These are phyloP conservation scores for Bellardia bayeri DNA, from an alignment of 2,888 invertebrate genomes.

Conservation along the genomic window DNA sequence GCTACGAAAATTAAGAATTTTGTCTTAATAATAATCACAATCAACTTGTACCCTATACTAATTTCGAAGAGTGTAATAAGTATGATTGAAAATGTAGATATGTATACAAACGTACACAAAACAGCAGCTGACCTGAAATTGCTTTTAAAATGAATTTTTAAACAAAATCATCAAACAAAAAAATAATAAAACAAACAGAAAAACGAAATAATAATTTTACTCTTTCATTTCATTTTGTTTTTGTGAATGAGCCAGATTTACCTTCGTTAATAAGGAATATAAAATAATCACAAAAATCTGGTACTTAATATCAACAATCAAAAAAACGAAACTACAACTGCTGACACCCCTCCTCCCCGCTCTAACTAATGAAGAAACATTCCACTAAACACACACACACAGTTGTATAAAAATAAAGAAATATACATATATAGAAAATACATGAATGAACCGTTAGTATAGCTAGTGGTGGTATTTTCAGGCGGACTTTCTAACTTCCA, in stretches of 20 bases:
- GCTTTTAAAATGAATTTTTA: constrained; percentile 1
- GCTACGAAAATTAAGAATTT: too few relatives aligned
- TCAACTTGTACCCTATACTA: too few relatives aligned
- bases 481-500: constrained; percentile 50
- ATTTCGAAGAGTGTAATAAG: neutral
- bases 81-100: neutral
- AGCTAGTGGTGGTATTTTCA: constrained; percentile 18
- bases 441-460: neutral
- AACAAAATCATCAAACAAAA: neutral
- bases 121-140: constrained; percentile 29
- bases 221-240: neutral
- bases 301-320: constrained; percentile 37
- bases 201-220: constrained; percentile 6
- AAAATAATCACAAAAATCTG: constrained; percentile 57
- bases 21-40: too few relatives aligned
- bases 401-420: neutral
- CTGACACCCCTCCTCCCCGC: neutral
- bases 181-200: neutral
- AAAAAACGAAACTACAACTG: neutral
- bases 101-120: neutral
- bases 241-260: constrained; percentile 38
- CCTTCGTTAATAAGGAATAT: constrained; percentile 58
- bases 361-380: neutral
- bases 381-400: neutral
- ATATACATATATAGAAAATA: neutral